Evolutionary conservation across 2,888 invertebrate species (phyloP), one percentile per base, ranked within the genome.

Genomic region (Vannuccia rotundouncinata): DNA sequence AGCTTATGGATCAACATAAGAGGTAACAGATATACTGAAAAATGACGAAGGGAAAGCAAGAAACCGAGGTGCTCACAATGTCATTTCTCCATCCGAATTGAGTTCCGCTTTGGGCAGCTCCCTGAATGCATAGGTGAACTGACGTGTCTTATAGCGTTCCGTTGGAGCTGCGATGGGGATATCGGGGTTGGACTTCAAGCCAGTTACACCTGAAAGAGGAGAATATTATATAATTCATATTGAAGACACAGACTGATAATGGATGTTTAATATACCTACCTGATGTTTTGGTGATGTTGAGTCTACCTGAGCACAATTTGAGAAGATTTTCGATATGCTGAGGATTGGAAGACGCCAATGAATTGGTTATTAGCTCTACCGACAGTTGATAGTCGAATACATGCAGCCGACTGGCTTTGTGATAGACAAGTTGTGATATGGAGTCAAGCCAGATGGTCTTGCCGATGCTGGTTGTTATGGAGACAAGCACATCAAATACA

Each of bases 351-450:
- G 45, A 10, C 10, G 45, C 45, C 17, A 45, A 17, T 10, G 45
- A 45, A 17, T 5, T 17, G 17, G 45, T 17, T 5, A 45, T 5
- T 45, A 45, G 17, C 45, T 45, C 45, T 17, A 76, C 76, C 5
- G 76, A 1, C 2, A 76, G 28, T 29, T 76, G 27, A n/a, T 29
- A n/a, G 76, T 76, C 76, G 30, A 76, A 76, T 5, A 76, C 76
- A 2, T 22, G n/a, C 1, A 76, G 27, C 5, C 29, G 27, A 29
- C 29, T 76, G 5, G n/a, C n/a, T n/a, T 29, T 25, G 29, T 76
- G 76, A 5, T 29, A 29, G 5, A 76, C 28, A 1, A 17, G 27
- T 76, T 76, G 28, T 29, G 76, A 29, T 1, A 76, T 29, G 27
- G 5, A n/a, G 30, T 76, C 76, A n/a, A 76, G 27, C 76, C 76